phyloP scores from a whole-genome alignment of 2,888 invertebrate species.

The Leucoptera coffeella region DNA sequence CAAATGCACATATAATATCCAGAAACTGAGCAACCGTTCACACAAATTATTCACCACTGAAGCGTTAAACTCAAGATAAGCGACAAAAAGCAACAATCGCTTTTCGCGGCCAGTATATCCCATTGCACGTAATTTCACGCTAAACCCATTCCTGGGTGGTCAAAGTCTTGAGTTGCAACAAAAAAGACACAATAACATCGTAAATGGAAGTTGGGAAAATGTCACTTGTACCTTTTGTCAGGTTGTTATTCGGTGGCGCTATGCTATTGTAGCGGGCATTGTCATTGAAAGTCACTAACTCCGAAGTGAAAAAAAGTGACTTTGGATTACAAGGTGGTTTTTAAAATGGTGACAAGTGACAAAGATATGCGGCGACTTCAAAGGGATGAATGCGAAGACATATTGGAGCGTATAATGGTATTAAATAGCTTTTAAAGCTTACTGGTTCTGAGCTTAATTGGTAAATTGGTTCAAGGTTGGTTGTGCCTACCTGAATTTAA shows the following conservation, averaged over 20 bases:
- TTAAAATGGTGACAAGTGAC: slow-evolving; percentile 18
- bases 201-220: slow-evolving; percentile 23
- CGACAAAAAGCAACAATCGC: too few species aligned
- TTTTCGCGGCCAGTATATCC: slow-evolving; percentile 15
- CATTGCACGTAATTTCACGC: slow-evolving; percentile 19
- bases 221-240: slow-evolving; percentile 31
- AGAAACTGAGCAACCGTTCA: too few species aligned
- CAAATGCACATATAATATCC: too few species aligned
- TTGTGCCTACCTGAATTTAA: slow-evolving; percentile 17
- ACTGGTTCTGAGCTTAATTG: too few species aligned
- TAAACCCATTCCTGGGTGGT: slow-evolving; percentile 18
- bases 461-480: too few species aligned
- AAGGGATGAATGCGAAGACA: too few species aligned
- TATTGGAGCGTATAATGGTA: too few species aligned
- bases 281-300: slow-evolving; percentile 9
- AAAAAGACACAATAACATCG: slow-evolving; percentile 4
- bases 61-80: too few species aligned
- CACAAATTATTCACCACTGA: too few species aligned
- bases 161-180: slow-evolving; percentile 11
- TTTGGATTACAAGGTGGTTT: slow-evolving; percentile 13
- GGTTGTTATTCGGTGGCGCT: slow-evolving; percentile 36
- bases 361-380: slow-evolving; percentile 16
- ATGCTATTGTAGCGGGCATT: slow-evolving; percentile 23
- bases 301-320: slow-evolving; percentile 28
- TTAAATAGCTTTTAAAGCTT: too few species aligned